Evolutionary conservation across 1,140 invertebrate species (phyloP), one percentile per base, ranked within the genome.

Genomic region (Armadillidium nasatum): DNA sequence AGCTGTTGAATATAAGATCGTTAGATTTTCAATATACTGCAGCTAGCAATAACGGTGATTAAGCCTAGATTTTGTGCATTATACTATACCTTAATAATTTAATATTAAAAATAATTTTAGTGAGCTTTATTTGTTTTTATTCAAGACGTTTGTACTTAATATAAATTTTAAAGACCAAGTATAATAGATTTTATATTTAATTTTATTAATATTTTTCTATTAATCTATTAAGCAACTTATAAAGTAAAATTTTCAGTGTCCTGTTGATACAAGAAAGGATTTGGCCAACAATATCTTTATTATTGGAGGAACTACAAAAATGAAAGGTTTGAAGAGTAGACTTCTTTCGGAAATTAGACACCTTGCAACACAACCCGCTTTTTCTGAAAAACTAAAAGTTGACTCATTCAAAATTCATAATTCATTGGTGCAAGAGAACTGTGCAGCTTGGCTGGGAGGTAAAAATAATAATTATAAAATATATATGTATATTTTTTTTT

Each of bases 251-350:
- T 86, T 87, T 54, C 82, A 92, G 88, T 92, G 91, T 84, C 90
- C 91, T 0, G 86, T 94, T 66, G 94, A 96, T 85, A 89, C 89
- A 22, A 87, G 93, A 46, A 86, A 87, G 50, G 83, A 86, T 21
- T 85, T 97, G 45, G 90, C 92, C 0, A 90, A 92, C 83, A 95
- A 93, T 84, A 90, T 97, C 80, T 84, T 96, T 23, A 83, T 97
- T 0, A 89, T 92, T 74, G 95, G 95, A 67, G 95, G 95, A 13
- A 94, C 93, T 7, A 84, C 89, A 0, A 93, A 94, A 89, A 83
- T 92, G 15, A 89, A 89, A 78, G 94, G 95, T 0, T 90, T 97
- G 80, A 88, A 90, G 81, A 86, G 90, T 54, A 87, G 94, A 71
- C 85, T 97, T 0, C 87, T 90, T 79, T 83, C 86, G 3, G 94